These are phyloP conservation scores for Ichneumoninae sp. DNA, from an alignment of 2,888 invertebrate genomes.

Conservation along the genomic window DNA sequence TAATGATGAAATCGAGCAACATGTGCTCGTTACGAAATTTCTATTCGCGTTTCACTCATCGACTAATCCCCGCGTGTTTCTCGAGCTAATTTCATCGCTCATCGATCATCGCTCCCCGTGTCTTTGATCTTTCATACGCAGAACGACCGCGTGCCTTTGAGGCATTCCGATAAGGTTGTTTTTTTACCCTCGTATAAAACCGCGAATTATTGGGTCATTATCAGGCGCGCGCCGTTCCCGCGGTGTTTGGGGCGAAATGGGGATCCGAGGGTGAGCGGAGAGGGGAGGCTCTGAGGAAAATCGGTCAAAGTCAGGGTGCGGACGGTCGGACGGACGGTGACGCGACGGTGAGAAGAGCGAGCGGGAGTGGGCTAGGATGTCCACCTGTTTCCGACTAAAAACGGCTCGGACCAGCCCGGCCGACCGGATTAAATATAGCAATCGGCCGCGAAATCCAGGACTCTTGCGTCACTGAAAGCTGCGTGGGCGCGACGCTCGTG, in stretches of 20 bases:
- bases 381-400: slow-evolving; percentile 84
- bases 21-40: slow-evolving; percentile 16
- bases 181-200: background rate
- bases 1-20: slow-evolving; percentile 32
- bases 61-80: background rate
- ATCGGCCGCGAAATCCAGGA: slow-evolving; percentile 82
- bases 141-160: background rate
- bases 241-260: slow-evolving; percentile 34
- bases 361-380: slow-evolving; percentile 70
- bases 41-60: background rate
- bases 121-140: background rate
- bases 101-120: slow-evolving; percentile 44
- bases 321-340: slow-evolving; percentile 58
- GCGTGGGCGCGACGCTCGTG: slow-evolving; percentile 58
- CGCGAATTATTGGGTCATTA: slow-evolving; percentile 75
- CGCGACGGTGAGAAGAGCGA: slow-evolving; percentile 39
- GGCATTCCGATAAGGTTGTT: background rate
- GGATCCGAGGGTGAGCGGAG: slow-evolving; percentile 32
- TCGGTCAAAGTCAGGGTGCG: slow-evolving; percentile 82
- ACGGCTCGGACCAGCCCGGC: slow-evolving; percentile 79
- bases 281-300: slow-evolving; percentile 73
- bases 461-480: slow-evolving; percentile 73
- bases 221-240: slow-evolving; percentile 63
- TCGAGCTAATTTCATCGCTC: slow-evolving; percentile 17
- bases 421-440: slow-evolving; percentile 80